Evolutionary conservation across 1,140 invertebrate species (phyloP).

Genomic region (Capitella teleta): DNA sequence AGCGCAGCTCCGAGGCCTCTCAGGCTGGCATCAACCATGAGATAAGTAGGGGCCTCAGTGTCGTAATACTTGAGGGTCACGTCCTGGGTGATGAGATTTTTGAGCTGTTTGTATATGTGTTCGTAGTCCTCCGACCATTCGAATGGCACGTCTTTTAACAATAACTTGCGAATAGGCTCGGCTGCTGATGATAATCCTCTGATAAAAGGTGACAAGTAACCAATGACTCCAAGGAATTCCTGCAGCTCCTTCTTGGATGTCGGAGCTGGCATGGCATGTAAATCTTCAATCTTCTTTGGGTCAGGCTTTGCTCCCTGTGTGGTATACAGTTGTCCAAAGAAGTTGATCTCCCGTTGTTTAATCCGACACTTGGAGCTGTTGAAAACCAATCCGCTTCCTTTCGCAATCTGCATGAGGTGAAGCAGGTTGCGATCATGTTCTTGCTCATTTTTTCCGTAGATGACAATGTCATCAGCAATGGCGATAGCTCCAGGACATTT

Average conservation of each 20-base stretch:
- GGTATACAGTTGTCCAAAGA: constrained; percentile 23
- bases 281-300: constrained; percentile 33
- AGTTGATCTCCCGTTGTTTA: neutral
- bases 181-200: constrained; percentile 8
- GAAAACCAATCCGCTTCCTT: constrained; percentile 29
- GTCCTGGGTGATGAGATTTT: constrained; percentile 13
- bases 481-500: constrained; percentile 28
- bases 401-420: constrained; percentile 25
- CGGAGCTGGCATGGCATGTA: constrained; percentile 18
- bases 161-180: neutral
- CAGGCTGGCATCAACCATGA: constrained; percentile 20
- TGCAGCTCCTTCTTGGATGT: constrained; percentile 13
- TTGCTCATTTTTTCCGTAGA: constrained; percentile 2
- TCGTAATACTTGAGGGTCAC: constrained; percentile 21
- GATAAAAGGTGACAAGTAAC: constrained; percentile 16
- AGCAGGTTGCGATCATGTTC: constrained; percentile 5
- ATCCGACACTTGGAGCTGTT: constrained; percentile 33
- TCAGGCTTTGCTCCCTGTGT: constrained; percentile 33
- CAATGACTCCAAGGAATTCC: constrained; percentile 18
- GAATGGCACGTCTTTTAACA: constrained; percentile 6
- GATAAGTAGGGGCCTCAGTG: constrained; percentile 10
- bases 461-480: constrained; percentile 28
- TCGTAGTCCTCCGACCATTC: constrained; percentile 2
- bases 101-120: constrained; percentile 14
- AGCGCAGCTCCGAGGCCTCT: constrained; percentile 39